phyloP scores from a whole-genome alignment of 2,888 invertebrate species.

The Microctonus aethiopoides region DNA sequence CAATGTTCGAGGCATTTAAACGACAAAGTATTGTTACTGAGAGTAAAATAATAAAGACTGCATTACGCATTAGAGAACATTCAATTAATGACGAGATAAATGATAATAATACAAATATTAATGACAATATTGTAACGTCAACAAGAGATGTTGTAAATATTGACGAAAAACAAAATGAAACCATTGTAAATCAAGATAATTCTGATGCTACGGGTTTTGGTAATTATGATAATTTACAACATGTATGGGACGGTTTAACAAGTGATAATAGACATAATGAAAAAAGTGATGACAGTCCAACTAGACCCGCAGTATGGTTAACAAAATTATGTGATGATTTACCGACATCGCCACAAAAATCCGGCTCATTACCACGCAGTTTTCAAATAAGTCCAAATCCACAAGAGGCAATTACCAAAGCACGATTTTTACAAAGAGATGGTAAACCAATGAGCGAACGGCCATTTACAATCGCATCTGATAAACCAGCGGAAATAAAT shows the following conservation, averaged over 20 bases:
- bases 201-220: conserved; percentile 67
- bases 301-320: conserved; percentile 77
- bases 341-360: conserved; percentile 76
- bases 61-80: conserved; percentile 57
- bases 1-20: conserved; percentile 57
- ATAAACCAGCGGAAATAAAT: conserved; percentile 76
- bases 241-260: conserved; percentile 60
- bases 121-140: background rate
- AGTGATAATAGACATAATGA: conserved; percentile 42
- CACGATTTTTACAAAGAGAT: conserved; percentile 71
- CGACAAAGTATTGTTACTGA: conserved; percentile 57
- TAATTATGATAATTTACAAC: conserved; percentile 73
- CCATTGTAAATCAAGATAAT: conserved; percentile 66
- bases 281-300: conserved; percentile 68
- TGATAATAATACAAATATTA: background rate
- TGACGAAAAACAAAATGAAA: conserved; percentile 64
- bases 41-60: conserved; percentile 58
- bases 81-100: conserved; percentile 35
- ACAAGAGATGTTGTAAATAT: background rate
- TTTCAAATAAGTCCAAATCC: conserved; percentile 76
- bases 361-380: conserved; percentile 82
- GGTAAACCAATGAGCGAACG: conserved; percentile 75
- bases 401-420: conserved; percentile 66
- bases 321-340: conserved; percentile 78
- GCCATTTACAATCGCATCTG: conserved; percentile 79